These are phyloP conservation scores for Clamator glandarius DNA, from an alignment of 2,797 vertebrate genomes.

Conservation along the genomic window DNA sequence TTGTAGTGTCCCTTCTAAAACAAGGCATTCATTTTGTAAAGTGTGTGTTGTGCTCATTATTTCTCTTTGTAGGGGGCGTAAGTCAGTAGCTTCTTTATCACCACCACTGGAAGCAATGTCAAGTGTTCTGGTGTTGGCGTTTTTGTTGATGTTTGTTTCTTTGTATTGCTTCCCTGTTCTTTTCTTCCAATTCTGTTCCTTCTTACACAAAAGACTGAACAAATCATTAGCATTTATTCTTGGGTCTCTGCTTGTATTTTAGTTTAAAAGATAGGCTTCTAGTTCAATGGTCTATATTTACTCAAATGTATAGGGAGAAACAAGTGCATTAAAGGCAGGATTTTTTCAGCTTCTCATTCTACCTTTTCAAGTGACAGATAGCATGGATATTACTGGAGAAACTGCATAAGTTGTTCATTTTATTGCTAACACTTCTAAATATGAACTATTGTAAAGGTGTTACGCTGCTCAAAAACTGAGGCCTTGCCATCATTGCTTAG, in stretches of 20 bases:
- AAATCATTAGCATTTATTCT: not conserved
- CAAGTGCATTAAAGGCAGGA: not conserved
- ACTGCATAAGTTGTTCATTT: not conserved
- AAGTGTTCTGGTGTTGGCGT: not conserved
- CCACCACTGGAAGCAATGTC: not conserved
- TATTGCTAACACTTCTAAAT: not conserved
- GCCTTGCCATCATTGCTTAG: not conserved
- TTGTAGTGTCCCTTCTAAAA: not conserved
- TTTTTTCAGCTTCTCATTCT: not conserved
- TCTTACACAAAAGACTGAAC: not conserved
- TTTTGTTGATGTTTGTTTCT: not conserved
- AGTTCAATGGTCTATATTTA: not conserved
- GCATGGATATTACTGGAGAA: not conserved
- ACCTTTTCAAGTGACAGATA: not conserved
- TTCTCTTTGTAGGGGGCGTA: not conserved
- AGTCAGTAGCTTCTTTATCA: not conserved
- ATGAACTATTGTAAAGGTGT: not conserved
- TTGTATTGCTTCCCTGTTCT: not conserved
- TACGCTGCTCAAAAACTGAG: not conserved
- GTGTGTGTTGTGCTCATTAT: not conserved
- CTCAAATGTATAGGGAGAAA: not conserved
- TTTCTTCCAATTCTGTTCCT: not conserved
- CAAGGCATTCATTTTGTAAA: not conserved
- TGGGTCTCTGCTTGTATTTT: rapidly evolving
- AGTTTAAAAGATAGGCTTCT: not conserved